Percentiles rank a stretch among this genome's conserved stretches.
phyloP scores from a whole-genome alignment of 1,140 invertebrate genomes.

The Caligus rogercresseyi region DNA sequence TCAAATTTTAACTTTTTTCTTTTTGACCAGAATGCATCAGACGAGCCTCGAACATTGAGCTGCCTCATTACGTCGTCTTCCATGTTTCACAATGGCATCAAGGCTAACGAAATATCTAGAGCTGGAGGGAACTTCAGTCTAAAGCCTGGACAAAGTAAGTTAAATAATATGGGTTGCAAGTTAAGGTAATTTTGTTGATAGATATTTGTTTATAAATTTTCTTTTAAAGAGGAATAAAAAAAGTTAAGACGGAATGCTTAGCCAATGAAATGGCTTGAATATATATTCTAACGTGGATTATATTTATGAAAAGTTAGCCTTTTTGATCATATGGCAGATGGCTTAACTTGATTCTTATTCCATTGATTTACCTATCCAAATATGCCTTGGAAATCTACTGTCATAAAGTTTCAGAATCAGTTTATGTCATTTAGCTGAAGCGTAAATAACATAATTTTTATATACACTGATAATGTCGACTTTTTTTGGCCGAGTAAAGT shows the following conservation, averaged over 20 bases:
- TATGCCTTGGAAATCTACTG: no score
- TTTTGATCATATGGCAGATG: no score
- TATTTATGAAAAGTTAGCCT: not conserved
- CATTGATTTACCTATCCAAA: no score
- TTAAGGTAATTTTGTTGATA: no score
- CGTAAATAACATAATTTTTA: no score
- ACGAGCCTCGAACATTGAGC: conserved; percentile 41
- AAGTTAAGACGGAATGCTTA: not conserved
- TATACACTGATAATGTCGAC: no score
- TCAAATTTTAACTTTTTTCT: not conserved
- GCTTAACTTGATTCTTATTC: no score
- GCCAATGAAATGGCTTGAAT: not conserved
- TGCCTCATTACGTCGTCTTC: not conserved
- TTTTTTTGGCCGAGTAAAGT: no score
- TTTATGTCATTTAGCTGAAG: no score
- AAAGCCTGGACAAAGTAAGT: not conserved
- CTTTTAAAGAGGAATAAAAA: not conserved
- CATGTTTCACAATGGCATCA: not conserved
- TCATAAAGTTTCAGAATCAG: no score
- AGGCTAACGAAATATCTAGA: not conserved
- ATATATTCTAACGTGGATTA: not conserved
- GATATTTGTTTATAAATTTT: not conserved
- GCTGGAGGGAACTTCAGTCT: not conserved
- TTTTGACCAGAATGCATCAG: conserved; percentile 37
- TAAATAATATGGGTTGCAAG: no score